Evolutionary conservation across 2,888 invertebrate species (phyloP).

Genomic region (Andrena bicolor): DNA sequence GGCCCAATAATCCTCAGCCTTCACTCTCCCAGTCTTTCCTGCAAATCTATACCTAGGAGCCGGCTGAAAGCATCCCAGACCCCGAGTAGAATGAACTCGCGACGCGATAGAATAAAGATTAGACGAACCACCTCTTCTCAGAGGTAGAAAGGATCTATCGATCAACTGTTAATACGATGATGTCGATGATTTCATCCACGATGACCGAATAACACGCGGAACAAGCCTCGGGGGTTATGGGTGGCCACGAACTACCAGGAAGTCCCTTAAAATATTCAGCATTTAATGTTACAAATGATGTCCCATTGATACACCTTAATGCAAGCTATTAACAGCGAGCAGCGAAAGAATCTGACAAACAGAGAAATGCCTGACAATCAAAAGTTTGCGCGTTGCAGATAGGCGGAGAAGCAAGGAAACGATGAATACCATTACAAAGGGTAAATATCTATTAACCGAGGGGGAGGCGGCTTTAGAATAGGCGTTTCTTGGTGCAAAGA

Average conservation of each 20-base stretch:
- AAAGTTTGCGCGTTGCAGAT: neutral
- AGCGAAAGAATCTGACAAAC: neutral
- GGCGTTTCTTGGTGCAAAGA: slow-evolving; percentile 14
- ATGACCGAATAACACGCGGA: too few species aligned
- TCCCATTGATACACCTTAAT: too few species aligned
- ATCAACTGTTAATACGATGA: too few species aligned
- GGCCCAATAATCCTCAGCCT: slow-evolving; percentile 60
- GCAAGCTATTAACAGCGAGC: too few species aligned
- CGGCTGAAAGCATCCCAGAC: slow-evolving; percentile 12
- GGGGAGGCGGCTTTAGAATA: slow-evolving; percentile 26
- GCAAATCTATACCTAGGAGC: slow-evolving; percentile 29
- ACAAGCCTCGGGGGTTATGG: too few species aligned
- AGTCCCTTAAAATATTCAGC: too few species aligned
- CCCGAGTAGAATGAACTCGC: neutral
- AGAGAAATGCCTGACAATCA: neutral
- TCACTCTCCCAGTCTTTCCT: slow-evolving; percentile 35
- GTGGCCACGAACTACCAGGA: too few species aligned
- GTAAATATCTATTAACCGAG: slow-evolving; percentile 64
- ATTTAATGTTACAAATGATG: too few species aligned
- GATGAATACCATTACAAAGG: slow-evolving; percentile 48
- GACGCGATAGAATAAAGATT: neutral
- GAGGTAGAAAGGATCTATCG: neutral
- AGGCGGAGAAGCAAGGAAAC: slow-evolving; percentile 37
- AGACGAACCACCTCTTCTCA: neutral
- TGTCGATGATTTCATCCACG: too few species aligned